phyloP scores from a whole-genome alignment of 2,888 invertebrate genomes.

The Caenorhabditis sp. region DNA sequence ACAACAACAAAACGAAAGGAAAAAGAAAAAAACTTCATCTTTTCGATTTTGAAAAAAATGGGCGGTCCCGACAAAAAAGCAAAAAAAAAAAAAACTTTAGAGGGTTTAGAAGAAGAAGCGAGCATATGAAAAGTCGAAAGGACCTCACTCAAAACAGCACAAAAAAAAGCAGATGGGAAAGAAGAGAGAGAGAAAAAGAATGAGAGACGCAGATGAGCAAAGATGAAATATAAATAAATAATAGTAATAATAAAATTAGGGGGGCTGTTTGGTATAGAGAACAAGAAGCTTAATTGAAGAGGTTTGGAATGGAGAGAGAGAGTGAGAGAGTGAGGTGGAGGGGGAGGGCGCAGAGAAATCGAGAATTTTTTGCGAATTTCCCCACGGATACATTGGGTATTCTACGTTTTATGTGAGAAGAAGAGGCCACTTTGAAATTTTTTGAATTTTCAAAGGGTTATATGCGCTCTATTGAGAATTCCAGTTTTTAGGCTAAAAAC shows the following conservation, averaged over 20 bases:
- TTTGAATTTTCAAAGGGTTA: too few species aligned
- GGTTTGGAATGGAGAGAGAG: constrained; percentile 1
- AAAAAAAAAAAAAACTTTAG: neutral
- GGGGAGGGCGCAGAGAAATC: too few species aligned
- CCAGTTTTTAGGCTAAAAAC: too few species aligned
- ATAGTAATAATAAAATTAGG: constrained; percentile 14
- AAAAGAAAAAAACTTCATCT: too few species aligned
- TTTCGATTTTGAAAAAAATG: neutral
- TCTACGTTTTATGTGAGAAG: too few species aligned
- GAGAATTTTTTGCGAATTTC: too few species aligned
- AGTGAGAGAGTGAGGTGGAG: neutral
- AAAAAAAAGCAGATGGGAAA: neutral
- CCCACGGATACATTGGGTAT: too few species aligned
- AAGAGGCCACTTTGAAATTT: too few species aligned
- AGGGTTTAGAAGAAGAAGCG: neutral
- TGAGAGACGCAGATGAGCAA: constrained; percentile 4
- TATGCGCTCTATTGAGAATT: too few species aligned
- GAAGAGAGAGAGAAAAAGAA: constrained; percentile 8
- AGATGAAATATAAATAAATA: constrained; percentile 33
- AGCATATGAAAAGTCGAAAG: neutral
- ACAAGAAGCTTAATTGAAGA: neutral
- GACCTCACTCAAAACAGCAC: neutral
- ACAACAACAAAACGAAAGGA: too few species aligned
- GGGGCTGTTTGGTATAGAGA: neutral
- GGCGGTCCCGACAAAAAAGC: neutral